These are phyloP conservation scores for Agonopterix subpropinquella DNA, from an alignment of 2,888 invertebrate genomes.

Conservation along the genomic window DNA sequence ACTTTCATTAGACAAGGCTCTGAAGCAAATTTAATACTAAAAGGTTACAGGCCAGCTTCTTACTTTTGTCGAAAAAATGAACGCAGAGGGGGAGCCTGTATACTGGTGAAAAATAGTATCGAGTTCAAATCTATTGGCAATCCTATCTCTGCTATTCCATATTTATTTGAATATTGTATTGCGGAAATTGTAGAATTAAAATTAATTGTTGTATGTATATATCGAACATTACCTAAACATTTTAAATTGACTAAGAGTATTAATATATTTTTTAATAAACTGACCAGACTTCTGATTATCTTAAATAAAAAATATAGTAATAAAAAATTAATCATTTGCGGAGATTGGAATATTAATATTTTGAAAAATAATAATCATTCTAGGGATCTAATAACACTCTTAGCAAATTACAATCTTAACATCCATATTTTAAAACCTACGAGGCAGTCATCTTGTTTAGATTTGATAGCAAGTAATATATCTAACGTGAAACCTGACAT, in stretches of 20 bases:
- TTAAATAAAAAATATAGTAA: background rate
- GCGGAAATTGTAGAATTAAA: background rate
- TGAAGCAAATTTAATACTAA: no score
- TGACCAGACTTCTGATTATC: background rate
- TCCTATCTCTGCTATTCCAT: background rate
- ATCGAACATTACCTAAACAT: background rate
- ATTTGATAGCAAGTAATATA: conserved; percentile 6
- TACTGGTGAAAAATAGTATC: no score
- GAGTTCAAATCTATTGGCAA: no score
- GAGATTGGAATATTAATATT: background rate
- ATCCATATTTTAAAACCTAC: background rate
- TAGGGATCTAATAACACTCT: background rate
- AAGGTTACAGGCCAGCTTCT: no score
- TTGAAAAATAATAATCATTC: background rate
- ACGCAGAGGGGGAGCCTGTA: no score
- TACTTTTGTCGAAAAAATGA: no score
- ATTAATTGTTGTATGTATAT: background rate
- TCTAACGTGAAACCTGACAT: background rate
- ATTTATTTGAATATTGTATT: background rate
- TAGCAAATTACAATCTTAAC: background rate
- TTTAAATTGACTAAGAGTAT: background rate
- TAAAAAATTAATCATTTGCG: background rate
- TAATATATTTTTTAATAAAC: background rate
- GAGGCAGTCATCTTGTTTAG: conserved; percentile 1
- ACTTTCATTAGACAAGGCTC: no score